Evolutionary conservation across 2,113 vertebrate species (phyloP).

Genomic region (Muntiacus muntjak): DNA sequence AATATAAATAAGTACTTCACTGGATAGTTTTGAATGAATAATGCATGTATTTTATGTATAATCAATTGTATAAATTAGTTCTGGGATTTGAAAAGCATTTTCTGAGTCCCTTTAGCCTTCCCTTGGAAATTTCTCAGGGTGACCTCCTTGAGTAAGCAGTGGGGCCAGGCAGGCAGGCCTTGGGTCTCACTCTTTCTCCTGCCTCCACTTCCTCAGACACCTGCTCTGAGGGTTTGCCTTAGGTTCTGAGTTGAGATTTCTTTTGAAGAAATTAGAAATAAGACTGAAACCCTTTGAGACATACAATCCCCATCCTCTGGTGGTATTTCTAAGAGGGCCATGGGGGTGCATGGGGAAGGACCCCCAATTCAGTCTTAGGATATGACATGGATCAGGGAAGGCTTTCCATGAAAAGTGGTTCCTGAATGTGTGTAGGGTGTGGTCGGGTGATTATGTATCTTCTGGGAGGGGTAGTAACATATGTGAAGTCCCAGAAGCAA

Average conservation of each 20-base stretch:
- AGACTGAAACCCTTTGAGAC: not conserved
- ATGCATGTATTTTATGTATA: not conserved
- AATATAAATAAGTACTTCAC: not conserved
- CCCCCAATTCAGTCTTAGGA: not conserved
- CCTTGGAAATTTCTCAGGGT: not conserved
- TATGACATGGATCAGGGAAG: not conserved
- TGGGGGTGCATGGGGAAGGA: not conserved
- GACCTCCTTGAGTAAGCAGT: not conserved
- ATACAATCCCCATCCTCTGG: not conserved
- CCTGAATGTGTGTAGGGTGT: not conserved
- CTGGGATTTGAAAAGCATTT: constrained; percentile 16
- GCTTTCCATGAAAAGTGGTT: not conserved
- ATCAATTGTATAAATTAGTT: not conserved
- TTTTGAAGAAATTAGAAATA: constrained; percentile 26
- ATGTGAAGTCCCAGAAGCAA: not conserved
- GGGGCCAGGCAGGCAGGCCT: not conserved
- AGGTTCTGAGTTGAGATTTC: constrained; percentile 12
- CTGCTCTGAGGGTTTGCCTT: not conserved
- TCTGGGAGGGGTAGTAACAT: not conserved
- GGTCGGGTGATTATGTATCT: not conserved
- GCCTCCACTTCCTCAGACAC: not conserved
- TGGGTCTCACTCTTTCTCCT: not conserved
- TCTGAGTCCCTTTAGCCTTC: not conserved
- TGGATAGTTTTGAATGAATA: not conserved
- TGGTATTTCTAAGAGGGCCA: not conserved